phyloP scores from a whole-genome alignment of 2,797 vertebrate species.

The Simalia tracyae region DNA sequence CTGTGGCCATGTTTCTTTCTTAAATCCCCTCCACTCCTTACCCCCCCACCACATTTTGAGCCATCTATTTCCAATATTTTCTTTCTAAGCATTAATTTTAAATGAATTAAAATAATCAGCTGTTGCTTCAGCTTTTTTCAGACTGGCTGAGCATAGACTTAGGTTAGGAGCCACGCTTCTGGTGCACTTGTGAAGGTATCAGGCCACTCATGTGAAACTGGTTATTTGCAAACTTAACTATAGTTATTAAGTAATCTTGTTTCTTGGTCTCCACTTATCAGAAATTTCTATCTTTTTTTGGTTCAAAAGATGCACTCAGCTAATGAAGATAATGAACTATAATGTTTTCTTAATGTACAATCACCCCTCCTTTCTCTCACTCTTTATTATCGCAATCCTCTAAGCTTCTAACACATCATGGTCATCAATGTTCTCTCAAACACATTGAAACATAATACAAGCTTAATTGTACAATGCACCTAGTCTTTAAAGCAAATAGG shows the following conservation, averaged over 20 bases:
- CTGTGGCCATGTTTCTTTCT: neutral
- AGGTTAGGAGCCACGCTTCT: neutral
- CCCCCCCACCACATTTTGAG: accelerated
- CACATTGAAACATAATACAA: slow-evolving; percentile 57
- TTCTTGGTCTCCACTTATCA: neutral
- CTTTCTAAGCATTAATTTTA: neutral
- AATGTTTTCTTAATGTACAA: slow-evolving; percentile 61
- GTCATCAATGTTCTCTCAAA: slow-evolving; percentile 58
- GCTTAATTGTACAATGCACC: slow-evolving; percentile 67
- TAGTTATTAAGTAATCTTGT: slow-evolving; percentile 55
- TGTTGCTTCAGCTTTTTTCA: neutral
- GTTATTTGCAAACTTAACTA: slow-evolving; percentile 60
- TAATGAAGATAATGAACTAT: slow-evolving; percentile 69
- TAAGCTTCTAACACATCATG: slow-evolving; percentile 57
- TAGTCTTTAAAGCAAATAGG: slow-evolving; percentile 68
- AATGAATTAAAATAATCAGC: neutral
- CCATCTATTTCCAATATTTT: neutral
- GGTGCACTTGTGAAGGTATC: neutral
- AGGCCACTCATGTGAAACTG: slow-evolving; percentile 52
- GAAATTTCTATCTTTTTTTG: slow-evolving; percentile 45
- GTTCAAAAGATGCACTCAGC: slow-evolving; percentile 52
- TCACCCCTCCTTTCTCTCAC: neutral
- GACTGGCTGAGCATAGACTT: neutral
- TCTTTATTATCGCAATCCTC: slow-evolving; percentile 63
- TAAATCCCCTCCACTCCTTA: neutral